Evolutionary conservation across 2,113 vertebrate genomes (phyloP), one percentile per base, ranked within the genome.

Genomic region (Scomber japonicus): DNA sequence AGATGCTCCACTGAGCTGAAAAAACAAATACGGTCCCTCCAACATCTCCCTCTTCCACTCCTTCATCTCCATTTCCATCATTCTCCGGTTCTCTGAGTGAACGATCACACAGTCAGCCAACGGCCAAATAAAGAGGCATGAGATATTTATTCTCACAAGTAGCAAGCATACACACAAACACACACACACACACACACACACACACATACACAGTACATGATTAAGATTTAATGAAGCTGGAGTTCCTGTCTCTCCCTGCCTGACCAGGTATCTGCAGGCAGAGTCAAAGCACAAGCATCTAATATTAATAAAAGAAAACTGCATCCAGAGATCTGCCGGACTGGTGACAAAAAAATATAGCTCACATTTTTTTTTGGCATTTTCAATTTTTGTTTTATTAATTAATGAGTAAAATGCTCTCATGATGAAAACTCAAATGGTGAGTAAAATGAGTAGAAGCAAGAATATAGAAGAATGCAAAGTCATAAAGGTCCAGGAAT

Each of bases 141-240:
- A 53, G 54, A 51, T 31, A 66, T 24, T 49, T 50, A 16, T 35
- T 31, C 24, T 55, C 54, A 24, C 44, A 15, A 9, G 45, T 11
- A 27, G 2, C 50, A 44, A 21, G 40, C 11, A 21, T 6, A 8
- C 35, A 40, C 35, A 40, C 35, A 40, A 40, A 3, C 11, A 62
- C 14, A 56, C 45, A 24, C 30, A 21, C 21, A 21, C 21, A 21
- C 21, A 21, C 21, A 21, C 21, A 53, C 48, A 44, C 40, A 19
- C 24, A 79, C 27, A 46, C 16, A 49, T 13, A 44, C 11, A 24
- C 6, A 4, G 7, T 11, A 61, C 16, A 59, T 64, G 24, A 75
- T 72, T 71, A 84, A 70, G 12, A 81, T 78, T 71, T 71, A 77
- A 82, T 53, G 54, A 72, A 45, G 46, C 21, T 65, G 30, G n/a